Evolutionary conservation across 2,113 vertebrate genomes (phyloP), one percentile per base, ranked within the genome.

Genomic region (Gavia stellata): DNA sequence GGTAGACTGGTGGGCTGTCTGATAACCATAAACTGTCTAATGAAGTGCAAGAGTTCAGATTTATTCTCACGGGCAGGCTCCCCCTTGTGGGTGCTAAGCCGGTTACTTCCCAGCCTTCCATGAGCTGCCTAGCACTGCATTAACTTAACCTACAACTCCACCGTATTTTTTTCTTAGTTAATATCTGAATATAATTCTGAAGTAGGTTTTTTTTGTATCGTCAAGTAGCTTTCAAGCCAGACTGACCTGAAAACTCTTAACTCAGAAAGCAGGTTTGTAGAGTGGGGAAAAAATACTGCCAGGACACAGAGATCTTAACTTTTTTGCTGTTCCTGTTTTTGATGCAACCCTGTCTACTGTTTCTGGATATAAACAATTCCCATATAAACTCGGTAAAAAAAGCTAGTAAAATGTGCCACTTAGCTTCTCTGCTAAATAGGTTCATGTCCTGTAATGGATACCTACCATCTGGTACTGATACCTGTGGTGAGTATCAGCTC

Each of bases 51-150:
- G 79, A 50, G 53, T 75, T 88, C 47, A 68, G 55, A 5, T 38
- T 56, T 78, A 59, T 75, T 91, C 88, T 81, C 86, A 45, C 49
- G 81, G 79, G 81, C 83, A 88, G 88, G 55, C 95, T 96, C 96
- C 96, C 95, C 33, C 95, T 96, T 95, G 97, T 96, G 95, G 93
- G 68, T 73, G 72, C 36, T 56, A 36, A 81, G 70, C 31, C 9
- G 0, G 26, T 71, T 78, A 40, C 80, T 94, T n/a, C 36, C 42
- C 67, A 55, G 58, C 29, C 26, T 86, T 81, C 45, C 24, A 2
- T 44, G 44, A 52, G 12, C 26, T 87, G 75, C 59, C 29, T 29
- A 36, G 11, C 15, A 3, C 19, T 66, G 34, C 7, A 15, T 7
- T 31, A 65, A 28, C 3, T 59, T 59, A 33, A 47, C 5, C 4